phyloP scores from a whole-genome alignment of 1,140 invertebrate genomes.

The Delia radicum region DNA sequence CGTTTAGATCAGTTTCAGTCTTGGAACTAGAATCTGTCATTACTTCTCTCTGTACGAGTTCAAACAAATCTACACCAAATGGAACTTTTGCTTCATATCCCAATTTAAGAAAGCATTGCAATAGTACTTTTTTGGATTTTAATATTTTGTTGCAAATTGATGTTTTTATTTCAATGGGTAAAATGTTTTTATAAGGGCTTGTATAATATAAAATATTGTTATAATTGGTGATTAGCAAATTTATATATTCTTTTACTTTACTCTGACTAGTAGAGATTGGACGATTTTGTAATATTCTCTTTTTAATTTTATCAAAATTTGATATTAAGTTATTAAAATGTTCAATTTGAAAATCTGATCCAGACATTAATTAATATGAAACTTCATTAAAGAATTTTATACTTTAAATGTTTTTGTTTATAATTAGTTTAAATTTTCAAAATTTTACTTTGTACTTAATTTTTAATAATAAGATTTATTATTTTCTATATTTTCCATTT shows the following conservation, averaged over 20 bases:
- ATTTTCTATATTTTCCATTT: too few species aligned
- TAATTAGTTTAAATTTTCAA: too few species aligned
- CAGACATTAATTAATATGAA: background rate
- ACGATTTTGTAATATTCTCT: background rate
- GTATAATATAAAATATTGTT: background rate
- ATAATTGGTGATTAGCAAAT: background rate
- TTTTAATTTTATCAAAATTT: background rate
- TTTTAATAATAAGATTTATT: too few species aligned
- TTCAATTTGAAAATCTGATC: background rate
- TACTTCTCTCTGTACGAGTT: background rate
- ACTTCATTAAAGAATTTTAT: too few species aligned
- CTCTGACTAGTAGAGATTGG: background rate
- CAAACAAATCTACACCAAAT: background rate
- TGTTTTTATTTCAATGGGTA: background rate
- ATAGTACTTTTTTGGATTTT: background rate
- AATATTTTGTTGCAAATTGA: background rate
- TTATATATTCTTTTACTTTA: background rate
- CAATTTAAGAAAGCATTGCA: background rate
- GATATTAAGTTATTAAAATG: background rate
- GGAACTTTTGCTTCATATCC: background rate
- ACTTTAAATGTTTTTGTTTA: too few species aligned
- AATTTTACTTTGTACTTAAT: too few species aligned
- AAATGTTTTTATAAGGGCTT: background rate
- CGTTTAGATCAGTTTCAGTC: too few species aligned
- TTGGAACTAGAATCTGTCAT: background rate